Evolutionary conservation across 23 tunicate species (phyloP), one percentile per base, ranked within the genome.

Genomic region (Halocynthia aurantium): DNA sequence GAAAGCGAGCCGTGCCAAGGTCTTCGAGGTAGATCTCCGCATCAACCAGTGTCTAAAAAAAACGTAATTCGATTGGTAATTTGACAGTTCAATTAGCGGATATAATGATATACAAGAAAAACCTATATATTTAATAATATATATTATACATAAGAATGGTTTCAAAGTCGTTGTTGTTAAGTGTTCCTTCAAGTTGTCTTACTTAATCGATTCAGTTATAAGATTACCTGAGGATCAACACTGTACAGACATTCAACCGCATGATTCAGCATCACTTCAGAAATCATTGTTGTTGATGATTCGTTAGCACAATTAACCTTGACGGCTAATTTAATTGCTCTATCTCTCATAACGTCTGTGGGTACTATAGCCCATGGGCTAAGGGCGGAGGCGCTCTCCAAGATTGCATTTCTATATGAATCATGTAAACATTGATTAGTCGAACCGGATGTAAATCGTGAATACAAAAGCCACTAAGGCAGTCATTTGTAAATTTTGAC

Each of bases 361-460:
- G 84, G 55, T 52, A 90, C 62, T 49, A 90, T 40, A 6, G 89
- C 67, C 96, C 96, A 90, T 7, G 96, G 96, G 81, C 96, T 84
- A 2, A 90, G 67, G 5, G 63, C 69, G 9, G 96, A 90, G 40
- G 87, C 96, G 53, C 96, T 90, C 81, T 90, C 83, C 19, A 84
- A 20, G 10, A 90, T 84, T 7, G 69, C 89, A 56, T 90, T 90
- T 44, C 96, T 90, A 53, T 11, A 83, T n/a, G 5, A 4, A 61
- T 19, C 10, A 13, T 72, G 13, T 72, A 68, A 1, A 68, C 31
- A 31, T 31, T 68, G 18, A n/a, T 17, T 68, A 20, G 21, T 21
- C 2, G 1, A n/a, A 68, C 72, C 31, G 44, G 1, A 31, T 31
- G 44, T 31, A 31, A 31, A 0, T 4, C 44, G 44, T 31, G 44